phyloP scores from a whole-genome alignment of 2,113 vertebrate genomes.

The Trogon surrucura region DNA sequence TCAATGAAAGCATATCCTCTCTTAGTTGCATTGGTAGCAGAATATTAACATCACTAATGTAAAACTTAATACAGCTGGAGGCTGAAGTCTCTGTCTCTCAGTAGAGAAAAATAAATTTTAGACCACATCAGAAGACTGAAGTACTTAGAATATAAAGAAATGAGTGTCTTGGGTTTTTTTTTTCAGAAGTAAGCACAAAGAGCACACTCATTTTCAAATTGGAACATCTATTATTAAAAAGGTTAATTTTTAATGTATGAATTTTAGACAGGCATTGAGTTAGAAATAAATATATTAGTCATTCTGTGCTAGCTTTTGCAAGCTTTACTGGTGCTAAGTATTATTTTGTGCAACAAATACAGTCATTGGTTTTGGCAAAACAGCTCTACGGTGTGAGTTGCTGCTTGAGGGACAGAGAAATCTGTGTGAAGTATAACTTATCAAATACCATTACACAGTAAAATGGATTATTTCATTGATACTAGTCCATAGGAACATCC shows the following conservation, averaged over 20 bases:
- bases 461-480: constrained; percentile 53
- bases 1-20: constrained; percentile 31
- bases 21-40: constrained; percentile 31
- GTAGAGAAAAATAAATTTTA: constrained; percentile 13
- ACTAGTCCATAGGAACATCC: not conserved
- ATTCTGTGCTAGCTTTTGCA: not conserved
- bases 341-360: not conserved
- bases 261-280: not conserved
- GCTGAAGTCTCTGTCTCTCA: not conserved
- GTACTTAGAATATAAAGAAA: constrained; percentile 6
- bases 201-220: not conserved
- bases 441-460: constrained; percentile 38
- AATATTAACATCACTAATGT: constrained; percentile 28
- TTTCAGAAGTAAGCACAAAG: not conserved
- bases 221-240: constrained; percentile 31
- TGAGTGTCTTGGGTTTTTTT: not conserved
- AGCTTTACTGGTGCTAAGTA: not conserved
- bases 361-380: constrained; percentile 1
- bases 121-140: not conserved
- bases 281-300: constrained; percentile 35
- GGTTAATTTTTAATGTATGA: constrained; percentile 32
- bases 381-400: not conserved
- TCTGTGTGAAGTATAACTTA: constrained; percentile 16
- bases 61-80: constrained; percentile 12
- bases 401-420: constrained; percentile 18